Evolutionary conservation across 2,888 invertebrate species (phyloP), one percentile per base, ranked within the genome.

Genomic region (Nasonia oneida): DNA sequence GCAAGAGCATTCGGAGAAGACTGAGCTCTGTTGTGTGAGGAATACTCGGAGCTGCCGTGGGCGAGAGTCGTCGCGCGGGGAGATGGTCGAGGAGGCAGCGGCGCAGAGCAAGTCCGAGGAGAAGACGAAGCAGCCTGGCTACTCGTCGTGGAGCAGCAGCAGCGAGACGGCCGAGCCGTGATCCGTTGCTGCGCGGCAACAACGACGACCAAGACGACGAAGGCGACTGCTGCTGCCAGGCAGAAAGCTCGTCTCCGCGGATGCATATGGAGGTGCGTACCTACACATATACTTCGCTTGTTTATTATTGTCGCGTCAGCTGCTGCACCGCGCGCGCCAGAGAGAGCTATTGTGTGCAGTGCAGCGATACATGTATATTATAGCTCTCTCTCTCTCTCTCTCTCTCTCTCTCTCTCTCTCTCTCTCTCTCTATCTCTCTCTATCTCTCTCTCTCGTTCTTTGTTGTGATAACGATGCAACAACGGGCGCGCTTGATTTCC

Each of bases 201-300:
- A 29, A 42, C 33, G 33, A 79, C 39, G 18, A 50, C 64, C 39
- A 79, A 14, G 71, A 29, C 23, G 37, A 14, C 29, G 23, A 23
- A 23, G 23, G 23, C 23, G 23, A 23, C 23, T 23, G 23, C 53
- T 6, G 37, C 53, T 12, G 73, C 12, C 39, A 47, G 42, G 42
- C 73, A 73, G 23, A n/a, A 73, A 47, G 42, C 15, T 47, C 73
- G 42, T 6, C 73, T 80, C 53, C 81, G 29, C 83, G 83, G 75
- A 76, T 86, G 81, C 84, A 84, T 86, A 86, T 77, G 84, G 80
- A 86, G 83, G 86, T 86, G 42, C 53, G 86, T 76, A 61, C 10
- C 47, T 53, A 39, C n/a, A 76, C 18, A 29, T 1, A 33, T 18
- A 8, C 33, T 5, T 12, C 10, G 18, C 42, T 15, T 42, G 12